phyloP scores from a whole-genome alignment of 2,888 invertebrate genomes.

The Tiliacea aurago region DNA sequence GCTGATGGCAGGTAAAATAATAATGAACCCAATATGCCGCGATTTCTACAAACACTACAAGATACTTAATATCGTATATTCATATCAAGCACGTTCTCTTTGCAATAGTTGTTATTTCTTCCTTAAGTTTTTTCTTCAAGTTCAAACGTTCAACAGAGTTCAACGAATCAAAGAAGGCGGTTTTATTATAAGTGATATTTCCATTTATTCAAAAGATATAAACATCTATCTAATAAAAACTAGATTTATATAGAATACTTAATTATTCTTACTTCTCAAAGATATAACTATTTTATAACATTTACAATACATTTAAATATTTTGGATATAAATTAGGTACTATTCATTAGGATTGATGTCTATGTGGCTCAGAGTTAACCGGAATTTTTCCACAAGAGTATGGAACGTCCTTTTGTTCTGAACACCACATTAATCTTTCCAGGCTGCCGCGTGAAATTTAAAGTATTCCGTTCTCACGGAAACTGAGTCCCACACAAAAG shows the following conservation, averaged over 20 bases:
- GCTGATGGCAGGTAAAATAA: neutral
- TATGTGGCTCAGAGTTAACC: conserved; percentile 43
- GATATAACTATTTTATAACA: conserved; percentile 50
- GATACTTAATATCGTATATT: conserved; percentile 1
- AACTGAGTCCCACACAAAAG: conserved; percentile 86
- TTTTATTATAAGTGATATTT: conserved; percentile 53
- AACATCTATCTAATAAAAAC: conserved; percentile 47
- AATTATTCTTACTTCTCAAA: conserved; percentile 52
- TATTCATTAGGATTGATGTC: conserved; percentile 54
- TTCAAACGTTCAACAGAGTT: conserved; percentile 16
- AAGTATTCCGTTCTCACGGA: conserved; percentile 87
- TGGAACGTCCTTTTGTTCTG: conserved; percentile 67
- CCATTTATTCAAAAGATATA: conserved; percentile 50
- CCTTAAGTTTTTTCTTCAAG: conserved; percentile 11
- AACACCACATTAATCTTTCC: conserved; percentile 72
- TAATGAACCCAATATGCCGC: neutral
- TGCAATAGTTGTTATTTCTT: neutral
- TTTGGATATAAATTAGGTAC: conserved; percentile 61
- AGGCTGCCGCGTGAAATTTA: conserved; percentile 77
- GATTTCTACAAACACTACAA: neutral
- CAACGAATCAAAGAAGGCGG: conserved; percentile 28
- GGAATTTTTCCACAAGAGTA: conserved; percentile 44
- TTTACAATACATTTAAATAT: conserved; percentile 60
- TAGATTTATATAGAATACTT: conserved; percentile 56
- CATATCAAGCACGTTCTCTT: neutral